phyloP scores from a whole-genome alignment of 2,888 invertebrate species.

The Opisthograptis luteolata region DNA sequence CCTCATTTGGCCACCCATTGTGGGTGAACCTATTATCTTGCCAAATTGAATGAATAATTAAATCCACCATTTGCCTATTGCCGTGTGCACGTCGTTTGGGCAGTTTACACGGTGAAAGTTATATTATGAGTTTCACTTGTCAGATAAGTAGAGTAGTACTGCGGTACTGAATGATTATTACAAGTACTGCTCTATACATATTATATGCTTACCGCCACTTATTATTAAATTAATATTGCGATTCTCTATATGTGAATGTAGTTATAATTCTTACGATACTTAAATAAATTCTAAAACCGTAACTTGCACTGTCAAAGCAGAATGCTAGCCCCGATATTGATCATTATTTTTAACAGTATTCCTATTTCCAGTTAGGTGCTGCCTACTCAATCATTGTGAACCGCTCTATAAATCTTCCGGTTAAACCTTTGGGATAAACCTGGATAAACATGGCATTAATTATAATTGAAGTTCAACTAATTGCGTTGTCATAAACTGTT shows the following conservation, averaged over 20 bases:
- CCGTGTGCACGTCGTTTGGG: slow-evolving; percentile 13
- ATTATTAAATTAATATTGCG: too few species aligned
- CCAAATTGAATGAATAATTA: slow-evolving; percentile 57
- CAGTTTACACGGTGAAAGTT: slow-evolving; percentile 11
- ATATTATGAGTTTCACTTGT: neutral
- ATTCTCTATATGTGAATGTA: too few species aligned
- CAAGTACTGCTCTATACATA: too few species aligned
- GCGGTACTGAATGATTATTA: too few species aligned
- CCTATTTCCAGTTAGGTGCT: too few species aligned
- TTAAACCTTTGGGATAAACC: slow-evolving; percentile 7
- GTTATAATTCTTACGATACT: too few species aligned
- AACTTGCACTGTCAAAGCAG: too few species aligned
- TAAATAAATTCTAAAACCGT: too few species aligned
- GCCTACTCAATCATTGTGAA: slow-evolving; percentile 3
- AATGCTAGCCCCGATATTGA: too few species aligned
- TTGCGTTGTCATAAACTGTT: slow-evolving; percentile 12
- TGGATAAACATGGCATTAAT: slow-evolving; percentile 21
- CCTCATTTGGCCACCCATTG: slow-evolving; percentile 41
- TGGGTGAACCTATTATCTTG: slow-evolving; percentile 51
- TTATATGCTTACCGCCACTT: too few species aligned
- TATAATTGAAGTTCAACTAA: slow-evolving; percentile 13
- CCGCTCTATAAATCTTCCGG: slow-evolving; percentile 8
- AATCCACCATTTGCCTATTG: slow-evolving; percentile 35
- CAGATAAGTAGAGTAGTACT: slow-evolving; percentile 1
- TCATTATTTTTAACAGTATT: too few species aligned